Percentiles rank a stretch among this genome's conserved stretches.
Conservation (phyloP, 2,797 vertebrate species). For the Aulostomus chinensis region DNA sequence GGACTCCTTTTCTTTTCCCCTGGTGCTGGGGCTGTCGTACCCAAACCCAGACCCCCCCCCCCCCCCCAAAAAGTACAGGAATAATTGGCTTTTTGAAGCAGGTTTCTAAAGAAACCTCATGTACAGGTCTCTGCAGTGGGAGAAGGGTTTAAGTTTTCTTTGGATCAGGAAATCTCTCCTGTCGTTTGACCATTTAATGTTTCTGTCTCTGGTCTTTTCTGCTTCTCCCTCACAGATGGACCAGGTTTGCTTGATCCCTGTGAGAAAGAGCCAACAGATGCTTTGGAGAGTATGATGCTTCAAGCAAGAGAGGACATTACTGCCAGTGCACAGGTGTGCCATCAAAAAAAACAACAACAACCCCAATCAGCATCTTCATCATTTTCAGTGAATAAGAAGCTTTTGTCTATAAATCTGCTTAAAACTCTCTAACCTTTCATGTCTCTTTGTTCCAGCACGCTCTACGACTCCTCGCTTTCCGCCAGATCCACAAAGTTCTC, state of each 20-base stretch:
- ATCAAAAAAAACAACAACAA: background rate
- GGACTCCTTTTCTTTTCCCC: too few species aligned
- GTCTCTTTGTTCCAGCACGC: conserved; percentile 68
- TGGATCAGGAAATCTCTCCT: background rate
- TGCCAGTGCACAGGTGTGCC: conserved; percentile 78
- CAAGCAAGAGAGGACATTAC: conserved; percentile 84
- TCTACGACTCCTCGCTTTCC: conserved; percentile 82
- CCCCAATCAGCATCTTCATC: background rate
- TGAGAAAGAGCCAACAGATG: conserved; percentile 81
- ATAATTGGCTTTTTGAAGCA: too few species aligned
- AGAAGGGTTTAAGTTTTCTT: too few species aligned
- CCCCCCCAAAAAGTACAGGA: too few species aligned
- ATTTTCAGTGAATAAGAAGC: background rate
- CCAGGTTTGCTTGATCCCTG: conserved; percentile 86
- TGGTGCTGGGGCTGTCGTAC: too few species aligned
- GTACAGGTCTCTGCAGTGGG: too few species aligned
- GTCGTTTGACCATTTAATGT: too few species aligned
- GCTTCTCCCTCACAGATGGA: conserved; percentile 72
- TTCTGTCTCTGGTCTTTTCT: too few species aligned
- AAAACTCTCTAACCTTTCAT: background rate
- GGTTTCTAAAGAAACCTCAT: too few species aligned
- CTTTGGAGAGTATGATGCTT: conserved; percentile 69
- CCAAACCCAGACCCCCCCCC: too few species aligned
- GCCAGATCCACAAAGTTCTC: conserved; percentile 81
- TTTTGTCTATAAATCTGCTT: background rate